A percentile compares a stretch with the other conserved stretches of the same genome.
phyloP scores from a whole-genome alignment of 2,113 vertebrate species.

The Bucco capensis region DNA sequence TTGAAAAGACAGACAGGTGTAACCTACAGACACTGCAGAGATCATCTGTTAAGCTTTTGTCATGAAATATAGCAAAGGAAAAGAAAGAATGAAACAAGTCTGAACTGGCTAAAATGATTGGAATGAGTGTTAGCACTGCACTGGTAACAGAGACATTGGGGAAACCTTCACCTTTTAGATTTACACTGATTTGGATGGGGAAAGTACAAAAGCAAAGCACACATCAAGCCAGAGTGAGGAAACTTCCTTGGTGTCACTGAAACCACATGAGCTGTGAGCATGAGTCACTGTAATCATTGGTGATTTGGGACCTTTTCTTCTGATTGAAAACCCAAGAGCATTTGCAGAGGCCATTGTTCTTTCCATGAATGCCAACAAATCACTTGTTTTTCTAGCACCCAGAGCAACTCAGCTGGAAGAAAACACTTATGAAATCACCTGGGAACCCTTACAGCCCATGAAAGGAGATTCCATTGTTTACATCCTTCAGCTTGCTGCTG shows the following conservation, averaged over 20 bases:
- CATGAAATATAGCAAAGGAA: background rate
- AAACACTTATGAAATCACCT: slow-evolving; percentile 76
- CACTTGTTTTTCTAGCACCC: slow-evolving; percentile 65
- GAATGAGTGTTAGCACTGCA: background rate
- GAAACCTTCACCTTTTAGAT: background rate
- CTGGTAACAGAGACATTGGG: accelerated
- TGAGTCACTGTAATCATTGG: background rate
- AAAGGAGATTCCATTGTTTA: slow-evolving; percentile 82
- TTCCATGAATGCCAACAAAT: background rate
- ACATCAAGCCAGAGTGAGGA: background rate
- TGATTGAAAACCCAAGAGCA: background rate
- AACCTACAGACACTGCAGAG: background rate
- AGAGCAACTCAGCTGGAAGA: slow-evolving; percentile 71
- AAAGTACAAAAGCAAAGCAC: background rate
- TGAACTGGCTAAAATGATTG: background rate
- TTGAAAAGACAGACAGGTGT: background rate
- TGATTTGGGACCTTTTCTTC: background rate
- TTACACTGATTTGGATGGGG: background rate
- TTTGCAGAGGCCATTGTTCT: background rate
- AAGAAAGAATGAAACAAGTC: background rate
- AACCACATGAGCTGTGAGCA: background rate
- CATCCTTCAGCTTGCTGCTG: slow-evolving; percentile 76
- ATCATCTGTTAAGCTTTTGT: background rate
- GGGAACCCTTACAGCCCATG: slow-evolving; percentile 79
- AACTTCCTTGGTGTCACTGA: background rate